Conservation (phyloP, 2,888 invertebrate genomes). For the Dryadula phaetusa region DNA sequence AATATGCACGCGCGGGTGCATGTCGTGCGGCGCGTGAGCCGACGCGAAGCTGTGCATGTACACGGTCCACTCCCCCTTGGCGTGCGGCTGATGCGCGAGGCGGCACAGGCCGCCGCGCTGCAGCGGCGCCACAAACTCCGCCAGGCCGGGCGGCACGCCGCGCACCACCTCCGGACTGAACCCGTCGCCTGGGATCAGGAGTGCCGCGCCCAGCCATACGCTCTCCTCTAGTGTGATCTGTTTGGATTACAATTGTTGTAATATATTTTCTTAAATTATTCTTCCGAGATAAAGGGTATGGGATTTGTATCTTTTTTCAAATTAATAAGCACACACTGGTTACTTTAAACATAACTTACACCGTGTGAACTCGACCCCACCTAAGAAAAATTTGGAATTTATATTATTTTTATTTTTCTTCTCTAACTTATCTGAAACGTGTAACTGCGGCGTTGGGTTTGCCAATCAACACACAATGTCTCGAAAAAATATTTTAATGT, state of each 20-base stretch:
- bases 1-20: slow-evolving; percentile 90
- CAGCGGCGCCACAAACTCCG: slow-evolving; percentile 93
- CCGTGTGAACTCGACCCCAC: no score
- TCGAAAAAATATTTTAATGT: no score
- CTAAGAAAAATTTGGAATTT: no score
- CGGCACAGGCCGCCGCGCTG: slow-evolving; percentile 94
- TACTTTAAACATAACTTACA: no score
- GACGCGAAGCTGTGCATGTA: slow-evolving; percentile 90
- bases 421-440: no score
- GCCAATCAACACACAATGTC: no score
- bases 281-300: no score
- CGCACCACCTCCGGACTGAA: slow-evolving; percentile 98
- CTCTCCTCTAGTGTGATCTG: slow-evolving; percentile 94
- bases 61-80: slow-evolving; percentile 97
- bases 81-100: slow-evolving; percentile 94
- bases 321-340: no score
- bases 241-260: background rate
- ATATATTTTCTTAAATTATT: background rate
- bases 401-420: no score
- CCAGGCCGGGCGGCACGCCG: slow-evolving; percentile 96
- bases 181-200: slow-evolving; percentile 98
- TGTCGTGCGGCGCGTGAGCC: slow-evolving; percentile 85
- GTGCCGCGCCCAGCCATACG: slow-evolving; percentile 93
- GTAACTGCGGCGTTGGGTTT: no score
- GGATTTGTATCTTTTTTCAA: no score